These are phyloP conservation scores for Lottia gigantea DNA, from an alignment of 2,888 invertebrate genomes.

Conservation along the genomic window DNA sequence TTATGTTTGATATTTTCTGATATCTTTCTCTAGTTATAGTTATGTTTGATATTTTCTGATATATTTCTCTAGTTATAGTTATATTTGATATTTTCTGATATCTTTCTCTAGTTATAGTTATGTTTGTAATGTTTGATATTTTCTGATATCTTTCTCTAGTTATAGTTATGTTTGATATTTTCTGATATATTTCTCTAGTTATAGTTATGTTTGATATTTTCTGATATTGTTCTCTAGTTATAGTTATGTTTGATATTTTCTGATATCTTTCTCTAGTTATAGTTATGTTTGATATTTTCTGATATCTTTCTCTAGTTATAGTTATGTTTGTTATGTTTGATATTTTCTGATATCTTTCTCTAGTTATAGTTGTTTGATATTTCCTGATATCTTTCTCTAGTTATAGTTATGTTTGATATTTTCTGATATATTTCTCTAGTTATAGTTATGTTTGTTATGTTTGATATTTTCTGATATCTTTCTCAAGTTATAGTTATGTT, in stretches of 20 bases:
- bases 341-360: not conserved
- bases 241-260: not conserved
- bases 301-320: conserved; percentile 4
- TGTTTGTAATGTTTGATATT: no score
- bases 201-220: not conserved
- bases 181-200: no score
- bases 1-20: not conserved
- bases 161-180: no score
- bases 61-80: conserved; percentile 5
- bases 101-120: no score
- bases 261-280: not conserved
- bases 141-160: no score
- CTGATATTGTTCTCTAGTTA: not conserved
- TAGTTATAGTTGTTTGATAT: not conserved
- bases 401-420: no score
- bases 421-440: not conserved
- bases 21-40: not conserved
- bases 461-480: no score
- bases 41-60: not conserved
- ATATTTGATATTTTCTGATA: no score
- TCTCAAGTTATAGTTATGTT: no score
- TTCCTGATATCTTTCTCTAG: conserved; percentile 2
- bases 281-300: not conserved
- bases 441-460: conserved; percentile 4
- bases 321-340: no score